phyloP scores from a whole-genome alignment of 2,113 vertebrate species.

The Melospiza georgiana region DNA sequence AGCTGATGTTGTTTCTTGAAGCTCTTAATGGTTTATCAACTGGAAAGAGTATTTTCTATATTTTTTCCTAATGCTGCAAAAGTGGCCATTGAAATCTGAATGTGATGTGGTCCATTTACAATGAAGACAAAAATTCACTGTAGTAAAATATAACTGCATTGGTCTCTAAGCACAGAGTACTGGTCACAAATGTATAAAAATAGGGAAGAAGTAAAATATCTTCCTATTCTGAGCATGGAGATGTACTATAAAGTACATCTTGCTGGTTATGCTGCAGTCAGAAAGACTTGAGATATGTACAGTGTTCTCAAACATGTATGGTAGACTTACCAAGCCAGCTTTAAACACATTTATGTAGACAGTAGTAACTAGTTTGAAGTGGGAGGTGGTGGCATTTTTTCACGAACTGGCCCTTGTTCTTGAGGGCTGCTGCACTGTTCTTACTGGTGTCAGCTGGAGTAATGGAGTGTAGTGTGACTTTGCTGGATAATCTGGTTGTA shows the following conservation, averaged over 20 bases:
- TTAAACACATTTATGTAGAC: background rate
- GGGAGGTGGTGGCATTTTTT: background rate
- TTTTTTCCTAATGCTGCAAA: background rate
- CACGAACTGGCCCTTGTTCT: background rate
- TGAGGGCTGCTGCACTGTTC: background rate
- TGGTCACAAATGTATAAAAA: background rate
- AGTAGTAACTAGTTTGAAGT: background rate
- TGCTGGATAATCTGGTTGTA: background rate
- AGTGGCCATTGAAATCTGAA: background rate
- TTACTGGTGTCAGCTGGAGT: background rate
- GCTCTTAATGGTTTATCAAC: background rate
- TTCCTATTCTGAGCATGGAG: background rate
- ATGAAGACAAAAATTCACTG: background rate
- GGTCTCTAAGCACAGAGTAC: background rate
- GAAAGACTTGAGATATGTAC: background rate
- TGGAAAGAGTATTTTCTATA: background rate
- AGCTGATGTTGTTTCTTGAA: background rate
- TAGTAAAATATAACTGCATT: background rate
- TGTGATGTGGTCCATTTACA: background rate
- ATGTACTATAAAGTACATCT: background rate
- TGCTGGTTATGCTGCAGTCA: background rate
- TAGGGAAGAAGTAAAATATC: background rate
- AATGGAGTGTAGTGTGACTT: background rate
- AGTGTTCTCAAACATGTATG: background rate
- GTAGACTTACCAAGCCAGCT: background rate